Evolutionary conservation across 2,888 invertebrate species (phyloP).

Genomic region (Oscheius sp.): DNA sequence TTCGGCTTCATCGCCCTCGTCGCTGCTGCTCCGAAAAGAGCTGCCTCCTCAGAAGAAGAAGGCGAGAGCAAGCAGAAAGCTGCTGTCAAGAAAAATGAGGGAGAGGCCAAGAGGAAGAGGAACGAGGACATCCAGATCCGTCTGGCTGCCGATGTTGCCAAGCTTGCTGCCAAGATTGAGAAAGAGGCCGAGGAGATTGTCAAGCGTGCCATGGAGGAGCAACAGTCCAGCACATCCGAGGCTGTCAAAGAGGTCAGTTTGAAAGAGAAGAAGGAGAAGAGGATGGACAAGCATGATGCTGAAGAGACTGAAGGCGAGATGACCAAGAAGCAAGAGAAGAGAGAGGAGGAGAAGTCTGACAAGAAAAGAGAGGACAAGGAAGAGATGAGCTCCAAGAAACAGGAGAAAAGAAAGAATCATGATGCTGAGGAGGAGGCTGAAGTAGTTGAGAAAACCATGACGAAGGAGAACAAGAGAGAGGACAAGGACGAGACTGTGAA

Average conservation of each 20-base stretch:
- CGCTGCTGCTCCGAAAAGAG: conserved; percentile 7
- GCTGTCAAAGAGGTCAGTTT: background rate
- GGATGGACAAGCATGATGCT: background rate
- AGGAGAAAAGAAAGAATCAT: too few species aligned
- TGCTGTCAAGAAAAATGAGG: background rate
- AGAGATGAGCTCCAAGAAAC: background rate
- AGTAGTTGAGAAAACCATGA: background rate
- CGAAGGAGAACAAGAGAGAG: conserved; percentile 1
- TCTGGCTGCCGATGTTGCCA: conserved; percentile 13
- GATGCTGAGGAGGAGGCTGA: too few species aligned
- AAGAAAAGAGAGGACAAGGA: background rate
- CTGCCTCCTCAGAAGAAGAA: too few species aligned
- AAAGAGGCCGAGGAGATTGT: conserved; percentile 24
- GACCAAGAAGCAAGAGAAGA: background rate
- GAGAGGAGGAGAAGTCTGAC: background rate
- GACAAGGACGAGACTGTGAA: background rate
- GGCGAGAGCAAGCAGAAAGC: too few species aligned
- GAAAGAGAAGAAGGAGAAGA: conserved; percentile 13
- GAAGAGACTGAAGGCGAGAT: background rate
- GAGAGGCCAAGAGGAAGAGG: conserved; percentile 11
- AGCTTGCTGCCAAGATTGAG: conserved; percentile 6
- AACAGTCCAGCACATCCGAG: background rate
- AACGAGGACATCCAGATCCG: conserved; percentile 8
- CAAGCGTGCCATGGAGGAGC: conserved; percentile 17
- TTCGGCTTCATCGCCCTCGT: conserved; percentile 1